A percentile compares a stretch with the other conserved stretches of the same genome.
Evolutionary conservation across 2,888 invertebrate species (phyloP).

Genomic region (Punctoribates punctum): DNA sequence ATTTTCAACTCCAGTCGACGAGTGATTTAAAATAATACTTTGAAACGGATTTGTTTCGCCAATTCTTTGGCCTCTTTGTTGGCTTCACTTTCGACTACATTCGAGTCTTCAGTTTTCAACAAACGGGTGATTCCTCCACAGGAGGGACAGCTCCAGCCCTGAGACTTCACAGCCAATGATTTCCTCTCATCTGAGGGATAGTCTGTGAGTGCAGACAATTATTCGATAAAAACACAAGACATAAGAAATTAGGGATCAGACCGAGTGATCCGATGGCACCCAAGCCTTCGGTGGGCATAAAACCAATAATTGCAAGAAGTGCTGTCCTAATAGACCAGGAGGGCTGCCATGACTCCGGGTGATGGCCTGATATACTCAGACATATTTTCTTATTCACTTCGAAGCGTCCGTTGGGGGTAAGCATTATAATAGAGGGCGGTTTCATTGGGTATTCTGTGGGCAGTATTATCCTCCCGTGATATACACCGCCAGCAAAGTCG

Average conservation of each 20-base stretch:
- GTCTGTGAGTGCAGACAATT: slow-evolving; percentile 56
- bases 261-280: slow-evolving; percentile 81
- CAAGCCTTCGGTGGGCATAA: slow-evolving; percentile 85
- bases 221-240: neutral
- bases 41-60: slow-evolving; percentile 54
- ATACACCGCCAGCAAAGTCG: slow-evolving; percentile 83
- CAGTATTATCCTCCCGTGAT: slow-evolving; percentile 84
- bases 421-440: slow-evolving; percentile 86
- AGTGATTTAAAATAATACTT: slow-evolving; percentile 31
- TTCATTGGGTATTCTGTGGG: slow-evolving; percentile 97
- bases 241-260: neutral
- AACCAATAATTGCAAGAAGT: slow-evolving; percentile 82
- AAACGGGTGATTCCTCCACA: slow-evolving; percentile 63
- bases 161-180: slow-evolving; percentile 66
- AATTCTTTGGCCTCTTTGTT: slow-evolving; percentile 55
- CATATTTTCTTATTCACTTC: slow-evolving; percentile 92
- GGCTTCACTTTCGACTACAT: slow-evolving; percentile 48
- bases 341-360: slow-evolving; percentile 97
- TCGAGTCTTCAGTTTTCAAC: slow-evolving; percentile 32
- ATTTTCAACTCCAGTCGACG: neutral
- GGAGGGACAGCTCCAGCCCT: slow-evolving; percentile 62
- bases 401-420: slow-evolving; percentile 93
- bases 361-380: slow-evolving; percentile 88
- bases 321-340: slow-evolving; percentile 93
- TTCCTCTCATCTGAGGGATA: slow-evolving; percentile 79